A percentile compares a stretch with the other conserved stretches of the same genome.
These are phyloP conservation scores for Zeus faber DNA, from an alignment of 2,113 vertebrate species.

Conservation along the genomic window DNA sequence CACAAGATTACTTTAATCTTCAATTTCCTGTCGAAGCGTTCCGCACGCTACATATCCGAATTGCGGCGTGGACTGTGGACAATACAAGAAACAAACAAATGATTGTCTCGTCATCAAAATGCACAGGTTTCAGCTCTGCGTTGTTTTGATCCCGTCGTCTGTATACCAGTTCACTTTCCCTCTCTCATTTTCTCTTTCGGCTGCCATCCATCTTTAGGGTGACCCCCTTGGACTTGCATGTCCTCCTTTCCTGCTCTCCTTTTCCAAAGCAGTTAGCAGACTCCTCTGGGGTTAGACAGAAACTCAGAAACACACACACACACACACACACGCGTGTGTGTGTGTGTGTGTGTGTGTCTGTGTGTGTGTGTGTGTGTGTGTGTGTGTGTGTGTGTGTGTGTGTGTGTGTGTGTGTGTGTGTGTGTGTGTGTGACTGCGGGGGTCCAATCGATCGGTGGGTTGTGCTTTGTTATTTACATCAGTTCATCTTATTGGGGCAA, in stretches of 20 bases:
- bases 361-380: constrained; percentile 20
- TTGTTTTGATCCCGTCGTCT: background rate
- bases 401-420: too few species aligned
- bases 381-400: too few species aligned
- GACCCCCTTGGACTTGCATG: background rate
- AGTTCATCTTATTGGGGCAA: too few species aligned
- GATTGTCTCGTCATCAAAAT: background rate
- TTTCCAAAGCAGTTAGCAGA: constrained; percentile 18
- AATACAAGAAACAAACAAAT: background rate
- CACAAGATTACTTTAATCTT: constrained; percentile 3
- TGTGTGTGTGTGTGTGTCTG: constrained; percentile 4
- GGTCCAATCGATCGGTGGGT: too few species aligned
- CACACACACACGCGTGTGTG: constrained; percentile 1
- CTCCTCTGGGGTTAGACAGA: constrained; percentile 22
- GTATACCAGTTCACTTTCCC: background rate
- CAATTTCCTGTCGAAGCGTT: constrained; percentile 26
- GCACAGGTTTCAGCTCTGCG: background rate
- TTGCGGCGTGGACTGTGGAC: constrained; percentile 1
- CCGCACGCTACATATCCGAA: background rate
- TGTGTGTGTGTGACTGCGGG: too few species aligned
- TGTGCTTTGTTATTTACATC: too few species aligned
- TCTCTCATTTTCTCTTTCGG: background rate
- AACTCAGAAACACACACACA: constrained; percentile 1
- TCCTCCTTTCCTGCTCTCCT: constrained; percentile 11
- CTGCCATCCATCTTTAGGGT: constrained; percentile 15